Percentiles rank a stretch among this genome's conserved stretches.
phyloP scores from a whole-genome alignment of 2,888 invertebrate species.

The Asteroscopus sphinx region DNA sequence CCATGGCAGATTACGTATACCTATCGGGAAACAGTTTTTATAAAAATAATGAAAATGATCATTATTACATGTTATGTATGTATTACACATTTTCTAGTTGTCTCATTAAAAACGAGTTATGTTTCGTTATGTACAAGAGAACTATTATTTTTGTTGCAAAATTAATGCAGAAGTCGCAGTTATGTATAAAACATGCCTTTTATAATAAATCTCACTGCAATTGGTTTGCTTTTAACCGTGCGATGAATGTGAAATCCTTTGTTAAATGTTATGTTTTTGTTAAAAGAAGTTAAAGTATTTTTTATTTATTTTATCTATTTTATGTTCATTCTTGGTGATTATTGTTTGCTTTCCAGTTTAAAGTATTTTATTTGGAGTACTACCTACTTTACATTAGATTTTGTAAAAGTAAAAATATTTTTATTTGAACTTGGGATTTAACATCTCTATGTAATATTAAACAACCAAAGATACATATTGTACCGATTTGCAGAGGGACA shows the following conservation, averaged over 20 bases:
- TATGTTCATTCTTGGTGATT: too few relatives aligned
- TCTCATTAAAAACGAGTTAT: background rate
- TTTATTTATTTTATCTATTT: too few relatives aligned
- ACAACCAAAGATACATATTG: slow-evolving; percentile 31
- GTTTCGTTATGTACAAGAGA: background rate
- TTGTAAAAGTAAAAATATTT: too few relatives aligned
- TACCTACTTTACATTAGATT: too few relatives aligned
- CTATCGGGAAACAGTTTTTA: too few relatives aligned
- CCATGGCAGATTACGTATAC: too few relatives aligned
- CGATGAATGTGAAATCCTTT: slow-evolving; percentile 12
- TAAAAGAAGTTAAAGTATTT: too few relatives aligned
- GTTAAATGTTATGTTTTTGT: too few relatives aligned
- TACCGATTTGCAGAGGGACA: slow-evolving; percentile 33
- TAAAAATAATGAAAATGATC: too few relatives aligned
- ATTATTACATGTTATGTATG: background rate
- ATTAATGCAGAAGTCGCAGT: background rate
- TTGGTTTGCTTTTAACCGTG: slow-evolving; percentile 18
- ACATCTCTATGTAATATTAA: slow-evolving; percentile 26
- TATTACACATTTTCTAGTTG: background rate
- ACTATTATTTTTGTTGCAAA: slow-evolving; percentile 5
- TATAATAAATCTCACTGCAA: slow-evolving; percentile 15
- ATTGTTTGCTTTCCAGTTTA: too few relatives aligned
- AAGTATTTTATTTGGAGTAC: too few relatives aligned
- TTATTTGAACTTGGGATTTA: too few relatives aligned
- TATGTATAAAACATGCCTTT: slow-evolving; percentile 16